Evolutionary conservation across 2,113 vertebrate species (phyloP), one percentile per base, ranked within the genome.

Genomic region (Trichechus manatus): DNA sequence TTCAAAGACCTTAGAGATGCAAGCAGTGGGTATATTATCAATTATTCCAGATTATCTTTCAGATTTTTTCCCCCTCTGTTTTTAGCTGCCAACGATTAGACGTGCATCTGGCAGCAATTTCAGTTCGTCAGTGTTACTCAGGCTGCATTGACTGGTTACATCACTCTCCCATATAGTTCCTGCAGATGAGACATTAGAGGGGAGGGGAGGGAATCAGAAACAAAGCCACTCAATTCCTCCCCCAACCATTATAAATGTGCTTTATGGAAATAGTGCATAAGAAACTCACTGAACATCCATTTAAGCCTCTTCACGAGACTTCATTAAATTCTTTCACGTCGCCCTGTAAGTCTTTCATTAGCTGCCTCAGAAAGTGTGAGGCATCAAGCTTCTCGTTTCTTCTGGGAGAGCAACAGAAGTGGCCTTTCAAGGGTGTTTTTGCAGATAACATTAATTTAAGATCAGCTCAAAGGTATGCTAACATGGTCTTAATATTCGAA

Each of bases 61-160:
- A 27, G 5, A 64, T 36, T 13, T 39, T 1, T 22, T 33, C 17
- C 1, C 10, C 17, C 36, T 33, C 33, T 53, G 39, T 22, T 42
- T 31, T 92, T 95, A 94, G 96, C 93, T 97, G 94, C 94, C 92
- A 92, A 7, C 47, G 23, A 89, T 98, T 93, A 94, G 87, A 85
- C 23, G 64, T 87, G 87, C 87, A 61, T 97, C 97, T 97, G 98
- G 93, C 84, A 94, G 81, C 66, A 36, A 88, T 97, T 97, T 94
- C 25, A 59, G 36, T 59, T 70, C 95, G 92, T 94, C 39, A 0
- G 31, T 23, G 66, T 94, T 44, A 2, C 93, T 89, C 91, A 50
- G 84, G 94, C 89, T 50, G 83, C 53, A 6, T 5, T 42, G 93
- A 78, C 78, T 66, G 93, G 81, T 84, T 88, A 53, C 75, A 78